phyloP scores from a whole-genome alignment of 1,140 invertebrate genomes.

The Gerris buenoi region DNA sequence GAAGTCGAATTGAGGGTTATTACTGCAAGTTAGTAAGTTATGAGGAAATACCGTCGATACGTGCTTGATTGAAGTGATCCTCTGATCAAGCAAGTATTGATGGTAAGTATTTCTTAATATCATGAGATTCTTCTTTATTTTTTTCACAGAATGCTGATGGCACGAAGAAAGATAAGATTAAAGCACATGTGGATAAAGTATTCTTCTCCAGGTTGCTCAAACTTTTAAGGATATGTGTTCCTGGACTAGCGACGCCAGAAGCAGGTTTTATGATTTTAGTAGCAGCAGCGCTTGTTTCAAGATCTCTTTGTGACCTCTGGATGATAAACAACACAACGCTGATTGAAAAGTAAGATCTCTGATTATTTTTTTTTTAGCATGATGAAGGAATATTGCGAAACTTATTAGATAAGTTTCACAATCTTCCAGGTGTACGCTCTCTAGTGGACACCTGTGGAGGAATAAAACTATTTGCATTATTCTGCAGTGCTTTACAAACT shows the following conservation, averaged over 20 bases:
- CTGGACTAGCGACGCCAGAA: constrained; percentile 56
- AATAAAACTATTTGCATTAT: too few relatives aligned
- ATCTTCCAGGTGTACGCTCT: too few relatives aligned
- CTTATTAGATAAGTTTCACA: too few relatives aligned
- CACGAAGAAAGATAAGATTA: constrained; percentile 32
- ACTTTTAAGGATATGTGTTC: constrained; percentile 71
- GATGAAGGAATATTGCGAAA: too few relatives aligned
- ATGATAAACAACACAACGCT: constrained; percentile 86
- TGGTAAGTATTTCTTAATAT: constrained; percentile 3
- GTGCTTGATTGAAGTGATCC: background rate
- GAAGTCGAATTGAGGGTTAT: too few relatives aligned
- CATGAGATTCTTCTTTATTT: constrained; percentile 7
- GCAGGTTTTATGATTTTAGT: constrained; percentile 65
- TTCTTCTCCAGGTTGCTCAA: constrained; percentile 65
- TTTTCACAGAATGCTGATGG: background rate
- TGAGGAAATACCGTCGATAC: background rate
- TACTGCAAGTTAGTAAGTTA: too few relatives aligned
- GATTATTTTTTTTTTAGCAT: too few relatives aligned
- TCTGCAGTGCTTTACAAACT: too few relatives aligned
- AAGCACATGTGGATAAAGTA: constrained; percentile 69
- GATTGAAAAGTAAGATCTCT: constrained; percentile 81
- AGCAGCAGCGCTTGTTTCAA: constrained; percentile 60
- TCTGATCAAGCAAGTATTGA: too few relatives aligned
- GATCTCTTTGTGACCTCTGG: constrained; percentile 93
- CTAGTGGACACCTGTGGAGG: too few relatives aligned